Conservation (phyloP, 2,888 invertebrate species). For the Dichetophora obliterata region DNA sequence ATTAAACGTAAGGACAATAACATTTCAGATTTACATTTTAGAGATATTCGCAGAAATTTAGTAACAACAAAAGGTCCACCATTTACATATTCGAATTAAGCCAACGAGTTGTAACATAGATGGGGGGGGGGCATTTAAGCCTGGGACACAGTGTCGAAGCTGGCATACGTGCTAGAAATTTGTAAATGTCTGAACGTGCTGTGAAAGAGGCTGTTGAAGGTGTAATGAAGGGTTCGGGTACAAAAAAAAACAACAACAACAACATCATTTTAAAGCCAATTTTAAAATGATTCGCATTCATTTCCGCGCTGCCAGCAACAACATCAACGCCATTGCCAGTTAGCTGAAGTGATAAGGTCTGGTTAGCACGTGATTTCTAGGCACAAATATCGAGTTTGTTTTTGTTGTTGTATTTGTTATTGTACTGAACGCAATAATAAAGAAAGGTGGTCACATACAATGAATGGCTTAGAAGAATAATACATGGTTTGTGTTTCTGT, state of each 20-base stretch:
- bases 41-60: too few species aligned
- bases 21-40: too few species aligned
- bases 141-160: not conserved
- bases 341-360: not conserved
- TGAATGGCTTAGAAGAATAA: too few species aligned
- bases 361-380: not conserved
- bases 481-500: not conserved
- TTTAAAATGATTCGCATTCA: slow-evolving; percentile 10
- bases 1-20: not conserved
- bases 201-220: too few species aligned
- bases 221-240: not conserved
- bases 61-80: not conserved
- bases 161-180: slow-evolving; percentile 2
- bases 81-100: not conserved
- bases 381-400: not conserved
- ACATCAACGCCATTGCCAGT: not conserved
- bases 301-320: slow-evolving; percentile 1
- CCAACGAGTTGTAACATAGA: not conserved
- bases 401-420: not conserved
- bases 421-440: not conserved
- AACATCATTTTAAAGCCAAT: not conserved
- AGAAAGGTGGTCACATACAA: not conserved
- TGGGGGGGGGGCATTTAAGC: not conserved
- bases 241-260: not conserved
- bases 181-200: not conserved